Percentiles rank a stretch among this genome's conserved stretches.
Conservation (phyloP, 2,797 vertebrate genomes). For the Anableps anableps region DNA sequence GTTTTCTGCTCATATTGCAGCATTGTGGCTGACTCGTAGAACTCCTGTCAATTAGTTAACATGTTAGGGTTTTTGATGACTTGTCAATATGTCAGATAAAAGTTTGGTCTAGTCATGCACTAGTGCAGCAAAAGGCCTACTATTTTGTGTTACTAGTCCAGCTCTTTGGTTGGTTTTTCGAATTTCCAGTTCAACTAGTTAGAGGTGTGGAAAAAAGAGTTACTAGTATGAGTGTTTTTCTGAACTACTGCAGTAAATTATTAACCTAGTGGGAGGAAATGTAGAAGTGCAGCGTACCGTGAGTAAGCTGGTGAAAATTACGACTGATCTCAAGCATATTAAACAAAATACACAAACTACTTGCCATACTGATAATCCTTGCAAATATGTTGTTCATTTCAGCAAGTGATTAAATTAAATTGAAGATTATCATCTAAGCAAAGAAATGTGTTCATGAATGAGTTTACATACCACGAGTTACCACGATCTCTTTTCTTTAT, state of each 20-base stretch:
- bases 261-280: not conserved
- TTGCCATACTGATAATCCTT: slow-evolving; percentile 9
- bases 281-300: not conserved
- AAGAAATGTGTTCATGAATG: slow-evolving; percentile 49
- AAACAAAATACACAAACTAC: not conserved
- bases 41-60: not conserved
- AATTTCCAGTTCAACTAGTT: not conserved
- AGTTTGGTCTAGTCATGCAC: not conserved
- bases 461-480: slow-evolving; percentile 47
- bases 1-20: not conserved
- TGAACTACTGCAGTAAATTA: not conserved
- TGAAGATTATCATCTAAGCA: slow-evolving; percentile 55
- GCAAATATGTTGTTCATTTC: slow-evolving; percentile 57
- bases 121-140: not conserved
- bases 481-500: slow-evolving; percentile 35
- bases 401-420: slow-evolving; percentile 63
- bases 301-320: not conserved
- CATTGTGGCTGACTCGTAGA: not conserved
- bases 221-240: not conserved
- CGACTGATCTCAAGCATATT: not conserved
- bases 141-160: not conserved
- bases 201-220: not conserved
- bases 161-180: not conserved
- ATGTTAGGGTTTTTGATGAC: not conserved
- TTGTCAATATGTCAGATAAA: not conserved